Percentiles rank a stretch among this genome's conserved stretches.
These are phyloP conservation scores for Nilaparvata lugens DNA, from an alignment of 1,140 invertebrate species.

Conservation along the genomic window DNA sequence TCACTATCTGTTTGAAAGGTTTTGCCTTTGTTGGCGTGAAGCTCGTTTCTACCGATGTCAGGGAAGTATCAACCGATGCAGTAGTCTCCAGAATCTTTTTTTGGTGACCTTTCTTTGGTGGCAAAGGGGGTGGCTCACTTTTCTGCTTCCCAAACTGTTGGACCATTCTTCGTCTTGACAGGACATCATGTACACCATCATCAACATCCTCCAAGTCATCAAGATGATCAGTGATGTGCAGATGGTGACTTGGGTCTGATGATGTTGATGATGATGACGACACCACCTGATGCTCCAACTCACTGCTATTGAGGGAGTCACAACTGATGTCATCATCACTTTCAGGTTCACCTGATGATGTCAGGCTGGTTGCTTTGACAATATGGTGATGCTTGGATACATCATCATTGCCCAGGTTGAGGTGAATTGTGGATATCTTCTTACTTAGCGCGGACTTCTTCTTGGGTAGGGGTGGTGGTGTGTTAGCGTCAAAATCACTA, in stretches of 20 bases:
- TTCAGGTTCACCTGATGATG: conserved; percentile 6
- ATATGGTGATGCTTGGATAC: conserved; percentile 32
- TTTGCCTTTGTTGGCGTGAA: not conserved
- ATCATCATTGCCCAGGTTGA: not conserved
- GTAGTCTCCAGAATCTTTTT: conserved; percentile 10
- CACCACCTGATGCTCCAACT: conserved; percentile 35
- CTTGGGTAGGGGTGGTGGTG: conserved; percentile 57
- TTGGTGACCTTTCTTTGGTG: not conserved
- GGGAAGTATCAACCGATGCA: not conserved
- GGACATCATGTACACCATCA: too few relatives aligned
- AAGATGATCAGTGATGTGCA: too few relatives aligned
- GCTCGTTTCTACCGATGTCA: not conserved
- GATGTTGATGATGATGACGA: conserved; percentile 1
- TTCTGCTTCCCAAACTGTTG: too few relatives aligned
- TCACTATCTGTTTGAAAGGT: not conserved
- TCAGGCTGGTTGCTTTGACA: conserved; percentile 9
- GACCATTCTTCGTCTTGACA: too few relatives aligned
- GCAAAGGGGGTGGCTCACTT: too few relatives aligned
- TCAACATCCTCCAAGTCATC: too few relatives aligned
- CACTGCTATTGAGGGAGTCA: conserved; percentile 57
- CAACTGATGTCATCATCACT: conserved; percentile 50
- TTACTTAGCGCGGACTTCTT: conserved; percentile 33
- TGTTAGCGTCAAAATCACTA: conserved; percentile 61
- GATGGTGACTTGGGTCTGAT: not conserved
- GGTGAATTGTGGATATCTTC: too few relatives aligned